phyloP scores from a whole-genome alignment of 2,888 invertebrate genomes.

The Cheilosia vulpina region DNA sequence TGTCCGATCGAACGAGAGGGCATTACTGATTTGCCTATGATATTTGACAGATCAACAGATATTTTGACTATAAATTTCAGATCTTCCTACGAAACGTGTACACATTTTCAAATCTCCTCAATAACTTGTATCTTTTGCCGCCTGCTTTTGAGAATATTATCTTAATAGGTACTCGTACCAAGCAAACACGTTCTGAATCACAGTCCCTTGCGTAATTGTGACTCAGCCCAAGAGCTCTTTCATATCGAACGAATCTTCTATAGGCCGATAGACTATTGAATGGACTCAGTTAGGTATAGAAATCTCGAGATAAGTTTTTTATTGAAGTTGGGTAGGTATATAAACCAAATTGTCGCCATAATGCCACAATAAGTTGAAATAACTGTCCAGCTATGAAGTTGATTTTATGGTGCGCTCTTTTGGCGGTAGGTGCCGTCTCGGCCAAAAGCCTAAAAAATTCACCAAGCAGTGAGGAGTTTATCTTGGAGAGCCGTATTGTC shows the following conservation, averaged over 20 bases:
- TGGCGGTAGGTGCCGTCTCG: constrained; percentile 11
- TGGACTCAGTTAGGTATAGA: neutral
- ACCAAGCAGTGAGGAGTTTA: neutral
- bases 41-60: too few species aligned
- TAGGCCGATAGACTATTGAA: neutral
- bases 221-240: neutral
- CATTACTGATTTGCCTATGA: too few species aligned
- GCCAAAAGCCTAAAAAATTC: constrained; percentile 23
- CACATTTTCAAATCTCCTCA: neutral
- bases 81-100: neutral
- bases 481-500: constrained; percentile 76
- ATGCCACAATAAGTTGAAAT: constrained; percentile 19
- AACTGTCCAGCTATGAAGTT: constrained; percentile 41
- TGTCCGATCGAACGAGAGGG: too few species aligned
- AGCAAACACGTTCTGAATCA: neutral
- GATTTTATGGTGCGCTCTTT: constrained; percentile 39
- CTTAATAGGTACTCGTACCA: neutral
- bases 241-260: constrained; percentile 4
- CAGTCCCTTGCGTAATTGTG: neutral
- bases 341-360: constrained; percentile 37
- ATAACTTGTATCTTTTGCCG: neutral
- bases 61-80: neutral
- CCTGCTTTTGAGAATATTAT: neutral
- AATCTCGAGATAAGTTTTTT: constrained; percentile 16
- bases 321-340: constrained; percentile 38